Evolutionary conservation across 53 echinoderm and acorn worm genomes (phyloP), one percentile per base, ranked within the genome.

Genomic region (Zoroaster sp.): DNA sequence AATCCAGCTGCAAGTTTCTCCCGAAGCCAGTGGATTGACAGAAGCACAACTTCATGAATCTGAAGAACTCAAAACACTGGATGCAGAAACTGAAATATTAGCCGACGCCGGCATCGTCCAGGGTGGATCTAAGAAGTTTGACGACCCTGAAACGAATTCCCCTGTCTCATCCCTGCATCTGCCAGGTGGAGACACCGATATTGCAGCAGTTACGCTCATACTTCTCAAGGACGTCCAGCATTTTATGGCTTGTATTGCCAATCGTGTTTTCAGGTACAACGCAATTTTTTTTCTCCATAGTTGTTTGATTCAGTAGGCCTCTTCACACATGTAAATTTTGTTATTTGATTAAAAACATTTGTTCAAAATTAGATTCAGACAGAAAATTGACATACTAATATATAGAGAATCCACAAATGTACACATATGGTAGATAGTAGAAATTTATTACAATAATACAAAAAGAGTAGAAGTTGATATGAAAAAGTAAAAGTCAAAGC

Each of bases 171-270:
- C 37, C 32, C 21, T 40, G 14, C 47, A 4, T 35, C 69, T 51
- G 10, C 51, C 51, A 0, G 71, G 31, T 12, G 51, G 32, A 17
- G 69, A 69, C 2, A 17, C 69, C 7, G 32, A 14, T 15, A 11
- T 85, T 45, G 55, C 68, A 17, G 92, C 94, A 54, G 54, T 83
- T 17, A 51, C 88, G 42, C 87, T 80, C 20, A 63, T 94, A 28
- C 93, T 96, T 36, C 33, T 99, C 4, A 89, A 91, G 28, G 96
- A 96, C 80, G 80, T 96, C 39, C 87, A 94, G 69, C 99, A 99
- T 88, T 87, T 96, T 34, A 55, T 99, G 87, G 94, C 99, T 11
- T 96, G 99, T 75, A 94, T 99, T 35, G 94, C 92, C 40, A 95
- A 95, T 40, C 92, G 91, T 32, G 74, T 94, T 33, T 95, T 94